Evolutionary conservation across 2,113 vertebrate genomes (phyloP).

Genomic region (Heterocephalus glaber): DNA sequence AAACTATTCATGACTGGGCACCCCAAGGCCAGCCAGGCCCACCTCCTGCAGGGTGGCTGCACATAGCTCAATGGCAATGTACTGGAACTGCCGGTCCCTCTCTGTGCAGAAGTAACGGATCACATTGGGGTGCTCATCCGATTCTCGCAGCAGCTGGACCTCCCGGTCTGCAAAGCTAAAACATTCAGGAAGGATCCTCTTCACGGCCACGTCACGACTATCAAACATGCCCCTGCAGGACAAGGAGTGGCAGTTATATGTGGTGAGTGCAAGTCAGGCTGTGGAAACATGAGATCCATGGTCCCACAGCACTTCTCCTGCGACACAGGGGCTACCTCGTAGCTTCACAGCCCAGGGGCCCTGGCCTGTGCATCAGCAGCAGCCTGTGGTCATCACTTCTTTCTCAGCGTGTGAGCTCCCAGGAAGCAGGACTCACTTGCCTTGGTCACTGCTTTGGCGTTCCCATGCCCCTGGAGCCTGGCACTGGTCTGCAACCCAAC

Average conservation of each 20-base stretch:
- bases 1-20: fast-evolving
- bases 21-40: neutral
- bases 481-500: neutral
- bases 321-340: neutral
- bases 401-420: neutral
- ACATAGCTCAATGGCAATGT: constrained; percentile 97
- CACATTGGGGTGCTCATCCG: constrained; percentile 96
- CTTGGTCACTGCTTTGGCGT: neutral
- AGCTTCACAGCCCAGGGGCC: neutral
- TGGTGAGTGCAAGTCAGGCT: fast-evolving
- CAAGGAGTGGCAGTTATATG: neutral
- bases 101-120: constrained; percentile 99
- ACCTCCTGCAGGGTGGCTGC: constrained; percentile 96
- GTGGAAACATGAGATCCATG: neutral
- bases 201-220: constrained; percentile 94
- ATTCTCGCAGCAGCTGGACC: constrained; percentile 95
- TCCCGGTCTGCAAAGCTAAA: constrained; percentile 98
- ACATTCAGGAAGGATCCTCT: constrained; percentile 97
- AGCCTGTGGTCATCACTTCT: fast-evolving
- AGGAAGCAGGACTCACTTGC: fast-evolving
- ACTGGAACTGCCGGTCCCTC: constrained; percentile 97
- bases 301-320: neutral
- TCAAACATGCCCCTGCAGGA: constrained; percentile 94
- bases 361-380: neutral
- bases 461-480: neutral